Evolutionary conservation across 2,113 vertebrate species (phyloP).

Genomic region (Pimephales promelas): DNA sequence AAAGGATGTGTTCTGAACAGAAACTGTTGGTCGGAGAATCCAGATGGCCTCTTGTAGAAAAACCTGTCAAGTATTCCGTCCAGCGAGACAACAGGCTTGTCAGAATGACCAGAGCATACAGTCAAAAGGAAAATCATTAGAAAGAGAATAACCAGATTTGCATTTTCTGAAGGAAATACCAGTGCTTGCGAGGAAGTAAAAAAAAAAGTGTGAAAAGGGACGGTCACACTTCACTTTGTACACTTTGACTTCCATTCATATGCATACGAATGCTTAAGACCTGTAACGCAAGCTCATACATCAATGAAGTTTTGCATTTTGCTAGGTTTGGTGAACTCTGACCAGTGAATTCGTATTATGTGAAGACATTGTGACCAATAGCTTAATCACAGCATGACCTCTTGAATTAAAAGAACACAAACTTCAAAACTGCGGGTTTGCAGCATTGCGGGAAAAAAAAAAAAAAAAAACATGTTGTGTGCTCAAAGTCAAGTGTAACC

Average conservation of each 20-base stretch:
- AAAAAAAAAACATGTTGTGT: too few relatives aligned
- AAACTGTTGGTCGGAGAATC: conserved; percentile 11
- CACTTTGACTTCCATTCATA: neutral
- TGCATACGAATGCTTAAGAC: neutral
- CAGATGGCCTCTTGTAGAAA: conserved; percentile 47
- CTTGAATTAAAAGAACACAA: too few relatives aligned
- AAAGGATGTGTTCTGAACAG: conserved; percentile 14
- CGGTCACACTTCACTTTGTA: neutral
- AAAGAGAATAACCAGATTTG: neutral
- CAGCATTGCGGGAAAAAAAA: too few relatives aligned
- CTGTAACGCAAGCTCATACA: neutral
- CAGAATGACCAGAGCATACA: neutral
- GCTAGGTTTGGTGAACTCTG: neutral
- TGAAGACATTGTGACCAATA: neutral
- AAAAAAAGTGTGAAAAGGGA: neutral
- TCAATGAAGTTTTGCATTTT: neutral
- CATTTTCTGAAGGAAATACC: neutral
- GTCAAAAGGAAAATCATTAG: neutral
- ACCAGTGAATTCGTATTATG: neutral
- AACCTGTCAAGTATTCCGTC: conserved; percentile 24
- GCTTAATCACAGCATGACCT: neutral
- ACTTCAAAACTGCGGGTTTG: too few relatives aligned
- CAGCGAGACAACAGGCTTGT: conserved; percentile 22
- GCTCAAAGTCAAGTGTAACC: neutral
- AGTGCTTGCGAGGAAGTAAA: conserved; percentile 2